These are phyloP conservation scores for Lagodon rhomboides DNA, from an alignment of 2,797 vertebrate species.

Conservation along the genomic window DNA sequence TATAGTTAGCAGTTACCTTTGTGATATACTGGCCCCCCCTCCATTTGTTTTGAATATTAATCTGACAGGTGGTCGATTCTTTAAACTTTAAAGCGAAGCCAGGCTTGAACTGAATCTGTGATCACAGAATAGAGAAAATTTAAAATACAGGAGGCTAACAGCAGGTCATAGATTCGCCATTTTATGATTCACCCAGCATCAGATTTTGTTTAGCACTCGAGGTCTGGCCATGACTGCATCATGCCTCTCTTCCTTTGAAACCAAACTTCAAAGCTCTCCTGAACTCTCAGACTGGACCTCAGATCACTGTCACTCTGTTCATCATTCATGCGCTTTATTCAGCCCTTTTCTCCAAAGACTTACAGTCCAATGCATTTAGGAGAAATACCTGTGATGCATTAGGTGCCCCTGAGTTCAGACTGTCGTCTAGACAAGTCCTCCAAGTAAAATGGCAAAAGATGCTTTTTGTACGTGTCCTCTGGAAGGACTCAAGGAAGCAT, in stretches of 20 bases:
- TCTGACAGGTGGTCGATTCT: too few species aligned
- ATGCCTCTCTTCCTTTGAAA: slow-evolving; percentile 50
- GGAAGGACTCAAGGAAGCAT: background rate
- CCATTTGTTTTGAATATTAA: too few species aligned
- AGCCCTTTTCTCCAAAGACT: slow-evolving; percentile 5
- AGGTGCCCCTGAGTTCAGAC: background rate
- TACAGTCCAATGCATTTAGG: slow-evolving; percentile 15
- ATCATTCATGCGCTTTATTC: slow-evolving; percentile 36
- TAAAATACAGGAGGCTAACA: background rate
- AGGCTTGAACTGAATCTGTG: slow-evolving; percentile 24
- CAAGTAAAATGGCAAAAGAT: background rate
- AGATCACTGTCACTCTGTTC: slow-evolving; percentile 42
- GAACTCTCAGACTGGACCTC: slow-evolving; percentile 38
- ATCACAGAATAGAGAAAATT: slow-evolving; percentile 1
- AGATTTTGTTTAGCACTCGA: slow-evolving; percentile 23
- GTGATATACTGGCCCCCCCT: too few species aligned
- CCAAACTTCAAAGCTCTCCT: slow-evolving; percentile 55
- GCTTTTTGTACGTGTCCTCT: background rate
- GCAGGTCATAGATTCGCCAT: slow-evolving; percentile 31
- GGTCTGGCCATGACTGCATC: slow-evolving; percentile 16
- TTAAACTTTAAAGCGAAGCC: background rate
- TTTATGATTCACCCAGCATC: slow-evolving; percentile 36
- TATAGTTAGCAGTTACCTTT: too few species aligned
- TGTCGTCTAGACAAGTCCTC: background rate
- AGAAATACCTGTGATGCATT: background rate